Conservation (phyloP, 1,140 invertebrate species). For the Dendrolimus punctatus region DNA sequence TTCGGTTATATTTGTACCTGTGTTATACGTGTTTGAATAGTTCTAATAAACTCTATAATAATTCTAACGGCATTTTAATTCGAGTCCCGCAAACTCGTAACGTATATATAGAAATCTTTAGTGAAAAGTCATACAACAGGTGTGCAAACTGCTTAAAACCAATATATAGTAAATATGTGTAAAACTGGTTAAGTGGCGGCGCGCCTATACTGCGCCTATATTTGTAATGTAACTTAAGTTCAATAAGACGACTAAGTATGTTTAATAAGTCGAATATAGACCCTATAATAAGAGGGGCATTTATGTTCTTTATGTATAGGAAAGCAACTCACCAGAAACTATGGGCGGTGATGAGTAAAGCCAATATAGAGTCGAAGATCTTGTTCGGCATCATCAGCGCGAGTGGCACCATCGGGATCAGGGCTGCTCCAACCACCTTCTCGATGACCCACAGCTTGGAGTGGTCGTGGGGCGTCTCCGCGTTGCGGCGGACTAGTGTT, state of each 20-base stretch:
- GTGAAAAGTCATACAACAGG: too few species aligned
- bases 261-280: too few species aligned
- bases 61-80: too few species aligned
- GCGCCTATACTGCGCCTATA: too few species aligned
- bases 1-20: too few species aligned
- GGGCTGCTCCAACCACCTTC: slow-evolving; percentile 29
- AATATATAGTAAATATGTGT: too few species aligned
- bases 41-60: too few species aligned
- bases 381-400: slow-evolving; percentile 50
- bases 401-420: slow-evolving; percentile 45
- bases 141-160: too few species aligned
- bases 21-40: too few species aligned
- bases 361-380: slow-evolving; percentile 43
- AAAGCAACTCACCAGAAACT: slow-evolving; percentile 47
- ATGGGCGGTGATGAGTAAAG: slow-evolving; percentile 51
- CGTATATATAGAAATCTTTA: too few species aligned
- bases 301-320: neutral
- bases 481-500: slow-evolving; percentile 23
- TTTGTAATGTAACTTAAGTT: neutral
- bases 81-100: too few species aligned
- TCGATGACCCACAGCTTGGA: slow-evolving; percentile 60
- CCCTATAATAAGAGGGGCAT: neutral
- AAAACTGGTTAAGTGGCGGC: too few species aligned
- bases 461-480: slow-evolving; percentile 44
- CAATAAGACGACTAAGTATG: neutral